phyloP scores from a whole-genome alignment of 2,113 vertebrate genomes.

The Phalacrocorax aristotelis region DNA sequence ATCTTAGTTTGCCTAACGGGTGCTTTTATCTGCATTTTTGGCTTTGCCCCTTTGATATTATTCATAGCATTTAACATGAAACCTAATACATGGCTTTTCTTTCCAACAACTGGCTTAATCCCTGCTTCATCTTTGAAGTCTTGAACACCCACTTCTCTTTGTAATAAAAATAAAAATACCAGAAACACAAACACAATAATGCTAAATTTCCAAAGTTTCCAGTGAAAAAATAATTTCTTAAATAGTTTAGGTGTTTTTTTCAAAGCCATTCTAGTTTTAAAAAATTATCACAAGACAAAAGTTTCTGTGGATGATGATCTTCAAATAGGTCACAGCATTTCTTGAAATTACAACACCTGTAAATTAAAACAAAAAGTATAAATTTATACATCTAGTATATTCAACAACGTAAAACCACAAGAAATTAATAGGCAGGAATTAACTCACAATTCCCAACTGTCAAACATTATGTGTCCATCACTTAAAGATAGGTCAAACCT shows the following conservation, averaged over 20 bases:
- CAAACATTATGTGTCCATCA: not conserved
- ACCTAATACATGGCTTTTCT: constrained; percentile 86
- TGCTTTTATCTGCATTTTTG: constrained; percentile 97
- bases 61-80: constrained; percentile 92
- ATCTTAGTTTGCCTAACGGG: constrained; percentile 80
- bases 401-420: not conserved
- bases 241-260: constrained; percentile 79
- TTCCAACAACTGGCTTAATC: constrained; percentile 80
- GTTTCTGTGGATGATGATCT: constrained; percentile 38
- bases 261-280: constrained; percentile 81
- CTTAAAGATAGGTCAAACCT: not conserved
- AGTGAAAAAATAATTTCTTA: constrained; percentile 72
- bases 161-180: constrained; percentile 91
- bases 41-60: constrained; percentile 91
- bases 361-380: constrained; percentile 44
- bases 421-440: not conserved
- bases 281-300: constrained; percentile 15
- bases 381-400: not conserved
- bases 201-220: constrained; percentile 84
- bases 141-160: constrained; percentile 90
- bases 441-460: not conserved
- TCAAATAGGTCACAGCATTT: constrained; percentile 57
- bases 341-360: constrained; percentile 65
- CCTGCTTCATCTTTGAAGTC: constrained; percentile 83
- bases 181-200: constrained; percentile 86